phyloP scores from a whole-genome alignment of 64 coral and sea anemone genomes.

The Exaiptasia diaphana region DNA sequence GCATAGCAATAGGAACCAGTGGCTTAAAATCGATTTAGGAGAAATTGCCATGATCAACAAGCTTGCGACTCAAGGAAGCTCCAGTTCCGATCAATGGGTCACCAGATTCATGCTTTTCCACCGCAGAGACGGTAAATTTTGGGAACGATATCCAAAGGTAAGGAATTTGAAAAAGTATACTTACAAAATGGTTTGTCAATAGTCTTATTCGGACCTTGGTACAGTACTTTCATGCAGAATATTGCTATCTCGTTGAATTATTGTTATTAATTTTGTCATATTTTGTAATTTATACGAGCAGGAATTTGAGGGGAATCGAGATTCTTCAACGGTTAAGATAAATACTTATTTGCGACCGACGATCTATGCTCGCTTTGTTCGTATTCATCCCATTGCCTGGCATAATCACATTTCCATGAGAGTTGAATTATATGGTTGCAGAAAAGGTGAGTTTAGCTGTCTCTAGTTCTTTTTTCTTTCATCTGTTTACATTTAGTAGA shows the following conservation, averaged over 20 bases:
- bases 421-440: conserved; percentile 58
- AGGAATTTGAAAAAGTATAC: too few relatives aligned
- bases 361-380: conserved; percentile 31
- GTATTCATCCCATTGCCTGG: conserved; percentile 37
- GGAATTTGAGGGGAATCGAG: conserved; percentile 29
- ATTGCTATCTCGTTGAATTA: neutral
- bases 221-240: too few relatives aligned
- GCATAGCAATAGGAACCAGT: neutral
- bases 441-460: too few relatives aligned
- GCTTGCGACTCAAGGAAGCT: conserved; percentile 5
- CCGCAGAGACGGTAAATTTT: too few relatives aligned
- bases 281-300: neutral
- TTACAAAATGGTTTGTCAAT: too few relatives aligned
- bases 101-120: neutral
- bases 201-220: too few relatives aligned
- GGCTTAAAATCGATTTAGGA: conserved; percentile 17
- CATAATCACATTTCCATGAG: conserved; percentile 29
- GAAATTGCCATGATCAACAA: neutral
- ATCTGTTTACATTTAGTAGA: too few relatives aligned
- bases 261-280: neutral
- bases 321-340: conserved; percentile 1
- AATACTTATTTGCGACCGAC: conserved; percentile 13
- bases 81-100: neutral
- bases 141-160: too few relatives aligned
- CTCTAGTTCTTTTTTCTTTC: too few relatives aligned